Base-by-base conservation (phyloP, 2,888 invertebrate genomes). In the Mayetiola destructor region DNA sequence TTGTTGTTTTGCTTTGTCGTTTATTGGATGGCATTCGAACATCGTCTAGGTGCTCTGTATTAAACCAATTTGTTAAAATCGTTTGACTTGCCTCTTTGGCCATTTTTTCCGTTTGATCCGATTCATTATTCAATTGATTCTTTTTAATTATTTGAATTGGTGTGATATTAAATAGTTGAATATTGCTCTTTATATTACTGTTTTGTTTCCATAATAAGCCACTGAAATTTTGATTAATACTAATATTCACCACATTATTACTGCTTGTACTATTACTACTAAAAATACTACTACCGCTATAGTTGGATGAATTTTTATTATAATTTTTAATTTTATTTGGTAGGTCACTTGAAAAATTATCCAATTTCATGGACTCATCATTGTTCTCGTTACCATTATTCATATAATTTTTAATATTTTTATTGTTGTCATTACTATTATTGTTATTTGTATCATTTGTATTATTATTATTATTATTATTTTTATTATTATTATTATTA, bases 201-300 rank as follows among this genome's bases (percentile, higher is more conserved):
- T 60, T 57, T 61, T 61, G 59, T 59, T 60, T 55, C 57, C 59
- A 57, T 66, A n/a, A n/a, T n/a, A 66, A 64, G 66, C 64, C 66
- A 66, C 66, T 66, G 64, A 62, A 63, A 62, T 64, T 65, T 65
- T 65, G 63, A 63, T 64, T 66, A 64, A 62, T 61, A 62, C 61
- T 63, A 62, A 62, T 62, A 61, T 58, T 60, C 32, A 57, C 55
- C n/a, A 52, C 20, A n/a, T n/a, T 55, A 23, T 53, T 57, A 58
- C 55, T 54, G 54, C 58, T 37, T 58, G 60, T 62, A 59, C 57
- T 60, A 61, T 61, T 62, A 62, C 59, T 48, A 27, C 27, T 48
- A 27, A 48, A 48, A 48, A n/a, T 48, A 48, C n/a, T 16, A n/a
- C n/a, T n/a, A n/a, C n/a, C n/a, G 48, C 48, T 27, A 48, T 48